Percentiles rank a stretch among this genome's conserved stretches.
phyloP scores from a whole-genome alignment of 2,797 vertebrate genomes.

The Trichosurus vulpecula region DNA sequence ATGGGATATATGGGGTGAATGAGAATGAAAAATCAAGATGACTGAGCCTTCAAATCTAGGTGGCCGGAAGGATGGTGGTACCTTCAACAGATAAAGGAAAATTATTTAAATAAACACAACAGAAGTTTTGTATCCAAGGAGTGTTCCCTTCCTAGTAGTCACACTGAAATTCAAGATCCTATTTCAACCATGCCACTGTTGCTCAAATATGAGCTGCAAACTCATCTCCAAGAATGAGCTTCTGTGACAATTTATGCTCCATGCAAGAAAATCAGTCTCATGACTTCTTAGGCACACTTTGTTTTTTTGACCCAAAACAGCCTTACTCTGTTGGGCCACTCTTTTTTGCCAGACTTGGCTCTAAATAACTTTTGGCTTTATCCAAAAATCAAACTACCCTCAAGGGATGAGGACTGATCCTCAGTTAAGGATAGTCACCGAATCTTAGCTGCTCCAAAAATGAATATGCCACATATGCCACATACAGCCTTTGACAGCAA shows the following conservation, averaged over 20 bases:
- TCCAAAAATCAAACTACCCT: too few species aligned
- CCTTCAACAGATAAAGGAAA: background rate
- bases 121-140: background rate
- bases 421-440: too few species aligned
- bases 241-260: background rate
- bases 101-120: background rate
- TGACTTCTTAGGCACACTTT: background rate
- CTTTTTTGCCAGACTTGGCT: too few species aligned
- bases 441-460: too few species aligned
- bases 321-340: background rate
- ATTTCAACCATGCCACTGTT: background rate
- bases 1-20: background rate
- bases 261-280: background rate
- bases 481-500: background rate
- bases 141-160: background rate
- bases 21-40: background rate
- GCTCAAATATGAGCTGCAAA: background rate
- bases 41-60: background rate
- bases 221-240: background rate
- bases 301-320: background rate
- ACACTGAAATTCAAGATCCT: background rate
- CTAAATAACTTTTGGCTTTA: too few species aligned
- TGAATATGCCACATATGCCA: too few species aligned
- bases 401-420: too few species aligned
- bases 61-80: background rate